phyloP scores from a whole-genome alignment of 2,888 invertebrate genomes.

The Metallyticus violacea region DNA sequence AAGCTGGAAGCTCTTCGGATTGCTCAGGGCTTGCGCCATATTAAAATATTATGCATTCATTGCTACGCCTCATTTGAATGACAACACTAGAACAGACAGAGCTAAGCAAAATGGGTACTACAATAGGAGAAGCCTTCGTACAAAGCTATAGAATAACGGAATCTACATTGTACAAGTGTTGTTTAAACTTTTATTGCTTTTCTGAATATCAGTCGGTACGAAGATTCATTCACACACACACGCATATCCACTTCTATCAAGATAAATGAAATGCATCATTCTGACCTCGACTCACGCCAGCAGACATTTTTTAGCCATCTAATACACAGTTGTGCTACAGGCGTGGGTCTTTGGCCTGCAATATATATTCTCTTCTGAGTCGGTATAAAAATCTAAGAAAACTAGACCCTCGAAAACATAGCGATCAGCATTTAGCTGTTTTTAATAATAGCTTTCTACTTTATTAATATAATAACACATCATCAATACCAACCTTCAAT shows the following conservation, averaged over 20 bases:
- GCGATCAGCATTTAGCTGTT: constrained; percentile 30
- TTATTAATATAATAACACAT: constrained; percentile 29
- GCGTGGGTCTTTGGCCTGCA: neutral
- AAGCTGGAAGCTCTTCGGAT: neutral
- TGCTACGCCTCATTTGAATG: neutral
- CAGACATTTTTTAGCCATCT: neutral
- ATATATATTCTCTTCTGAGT: neutral
- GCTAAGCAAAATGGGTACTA: neutral
- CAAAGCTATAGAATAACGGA: neutral
- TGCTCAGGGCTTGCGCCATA: neutral
- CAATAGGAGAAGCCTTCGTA: neutral
- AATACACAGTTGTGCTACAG: neutral
- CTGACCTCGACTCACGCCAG: neutral
- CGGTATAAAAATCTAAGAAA: constrained; percentile 28
- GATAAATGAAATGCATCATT: neutral
- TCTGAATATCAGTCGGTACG: constrained; percentile 33
- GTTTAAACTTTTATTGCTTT: constrained; percentile 32
- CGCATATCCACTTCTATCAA: neutral
- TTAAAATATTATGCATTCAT: neutral
- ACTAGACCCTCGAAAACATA: constrained; percentile 15
- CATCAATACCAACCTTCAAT: constrained; percentile 32
- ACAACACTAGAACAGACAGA: neutral
- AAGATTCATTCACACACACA: constrained; percentile 16
- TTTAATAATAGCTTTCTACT: constrained; percentile 26
- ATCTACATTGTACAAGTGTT: constrained; percentile 4